Conservation (phyloP, 37 sponge, comb jelly and placozoan species). For the Chondrosia reniformis region DNA sequence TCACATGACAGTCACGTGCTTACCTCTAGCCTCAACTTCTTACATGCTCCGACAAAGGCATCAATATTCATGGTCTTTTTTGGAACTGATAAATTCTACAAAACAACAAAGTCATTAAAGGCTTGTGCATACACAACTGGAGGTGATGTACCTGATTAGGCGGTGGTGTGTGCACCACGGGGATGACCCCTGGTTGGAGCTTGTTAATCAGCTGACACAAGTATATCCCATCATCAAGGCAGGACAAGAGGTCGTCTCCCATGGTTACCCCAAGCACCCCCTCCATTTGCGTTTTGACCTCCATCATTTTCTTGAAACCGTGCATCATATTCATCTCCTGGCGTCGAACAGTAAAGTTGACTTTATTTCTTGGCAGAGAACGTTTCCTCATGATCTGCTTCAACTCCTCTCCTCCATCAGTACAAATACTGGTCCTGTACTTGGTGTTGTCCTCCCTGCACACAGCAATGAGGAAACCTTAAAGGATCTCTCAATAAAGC, state of each 20-base stretch:
- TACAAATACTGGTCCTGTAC: too few species aligned
- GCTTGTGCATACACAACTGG: not conserved
- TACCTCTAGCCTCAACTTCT: conserved; percentile 45
- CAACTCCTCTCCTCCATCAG: conserved; percentile 12
- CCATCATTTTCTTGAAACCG: conserved; percentile 49
- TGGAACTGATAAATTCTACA: conserved; percentile 44
- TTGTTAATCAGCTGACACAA: conserved; percentile 71
- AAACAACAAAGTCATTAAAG: not conserved
- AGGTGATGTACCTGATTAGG: conserved; percentile 26
- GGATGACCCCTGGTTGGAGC: conserved; percentile 54
- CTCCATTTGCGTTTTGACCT: conserved; percentile 58
- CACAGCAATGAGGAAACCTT: not conserved
- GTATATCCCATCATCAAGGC: conserved; percentile 59
- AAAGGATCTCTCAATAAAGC: not conserved
- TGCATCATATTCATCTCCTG: conserved; percentile 56
- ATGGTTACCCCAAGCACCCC: conserved; percentile 35
- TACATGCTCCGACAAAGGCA: conserved; percentile 67
- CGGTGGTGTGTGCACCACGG: conserved; percentile 32
- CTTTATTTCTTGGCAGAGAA: not conserved
- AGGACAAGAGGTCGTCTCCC: conserved; percentile 52
- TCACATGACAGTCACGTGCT: not conserved
- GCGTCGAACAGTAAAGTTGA: conserved; percentile 64
- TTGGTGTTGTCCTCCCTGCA: too few species aligned
- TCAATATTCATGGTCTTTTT: conserved; percentile 63
- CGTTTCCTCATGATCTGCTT: conserved; percentile 18